Conservation (phyloP, 2,888 invertebrate species). For the Elgonia sp. region DNA sequence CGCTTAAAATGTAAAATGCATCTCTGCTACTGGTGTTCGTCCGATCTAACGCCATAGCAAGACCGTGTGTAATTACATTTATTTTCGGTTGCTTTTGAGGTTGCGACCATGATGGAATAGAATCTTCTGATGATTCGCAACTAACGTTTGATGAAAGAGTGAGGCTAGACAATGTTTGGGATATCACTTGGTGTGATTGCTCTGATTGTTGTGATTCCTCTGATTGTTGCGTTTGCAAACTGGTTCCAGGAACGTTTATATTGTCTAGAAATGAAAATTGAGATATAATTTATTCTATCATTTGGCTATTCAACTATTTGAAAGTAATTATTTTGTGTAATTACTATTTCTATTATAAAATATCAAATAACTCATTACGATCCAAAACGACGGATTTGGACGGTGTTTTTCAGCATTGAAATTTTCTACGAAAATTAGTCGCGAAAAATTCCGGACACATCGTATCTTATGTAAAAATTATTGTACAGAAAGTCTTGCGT, state of each 20-base stretch:
- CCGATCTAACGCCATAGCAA: constrained; percentile 3
- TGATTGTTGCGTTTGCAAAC: neutral
- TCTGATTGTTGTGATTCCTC: too few species aligned
- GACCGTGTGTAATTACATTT: neutral
- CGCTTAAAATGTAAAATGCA: constrained; percentile 3
- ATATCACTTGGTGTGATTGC: neutral
- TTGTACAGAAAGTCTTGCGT: too few species aligned
- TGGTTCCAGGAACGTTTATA: neutral
- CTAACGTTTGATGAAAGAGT: neutral
- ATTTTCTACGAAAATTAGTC: too few species aligned
- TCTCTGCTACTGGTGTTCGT: constrained; percentile 18
- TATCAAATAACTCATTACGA: too few species aligned
- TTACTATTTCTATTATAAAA: too few species aligned
- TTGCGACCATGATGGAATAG: neutral
- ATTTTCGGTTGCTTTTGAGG: neutral
- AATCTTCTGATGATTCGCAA: neutral
- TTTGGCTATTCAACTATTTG: neutral
- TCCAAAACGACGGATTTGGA: too few species aligned
- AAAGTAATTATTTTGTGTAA: too few species aligned
- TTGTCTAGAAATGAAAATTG: neutral
- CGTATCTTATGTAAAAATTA: too few species aligned
- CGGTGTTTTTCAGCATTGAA: too few species aligned
- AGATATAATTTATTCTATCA: neutral
- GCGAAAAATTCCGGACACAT: too few species aligned
- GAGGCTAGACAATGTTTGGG: neutral